Evolutionary conservation across 2,888 invertebrate genomes (phyloP).

Genomic region (Oscheius sp.): DNA sequence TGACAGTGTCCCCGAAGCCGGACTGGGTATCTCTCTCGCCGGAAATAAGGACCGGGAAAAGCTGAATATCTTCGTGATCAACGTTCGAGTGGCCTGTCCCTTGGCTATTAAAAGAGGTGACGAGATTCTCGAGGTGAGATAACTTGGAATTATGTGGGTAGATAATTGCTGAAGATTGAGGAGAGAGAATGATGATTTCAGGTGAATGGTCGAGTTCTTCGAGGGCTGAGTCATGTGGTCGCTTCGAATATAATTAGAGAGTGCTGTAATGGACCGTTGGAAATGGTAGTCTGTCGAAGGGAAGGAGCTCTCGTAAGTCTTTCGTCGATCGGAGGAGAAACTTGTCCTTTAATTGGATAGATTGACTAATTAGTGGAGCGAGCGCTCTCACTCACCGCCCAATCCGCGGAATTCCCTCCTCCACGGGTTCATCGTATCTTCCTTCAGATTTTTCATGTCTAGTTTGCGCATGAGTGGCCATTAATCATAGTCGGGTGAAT

Average conservation of each 20-base stretch:
- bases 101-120: slow-evolving; percentile 86
- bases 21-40: slow-evolving; percentile 88
- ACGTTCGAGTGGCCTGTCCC: slow-evolving; percentile 87
- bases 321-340: neutral
- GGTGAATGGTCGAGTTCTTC: slow-evolving; percentile 92
- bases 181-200: slow-evolving; percentile 71
- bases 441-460: neutral
- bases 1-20: slow-evolving; percentile 79
- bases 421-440: neutral
- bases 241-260: slow-evolving; percentile 91
- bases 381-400: neutral
- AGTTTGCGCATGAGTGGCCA: neutral
- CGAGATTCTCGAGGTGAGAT: slow-evolving; percentile 86
- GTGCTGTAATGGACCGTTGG: slow-evolving; percentile 58
- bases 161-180: no score
- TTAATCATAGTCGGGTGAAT: neutral
- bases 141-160: no score
- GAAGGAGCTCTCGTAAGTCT: slow-evolving; percentile 44
- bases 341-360: slow-evolving; percentile 16
- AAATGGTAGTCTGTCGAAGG: slow-evolving; percentile 50
- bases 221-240: slow-evolving; percentile 93
- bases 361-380: slow-evolving; percentile 15
- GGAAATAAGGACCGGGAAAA: slow-evolving; percentile 77
- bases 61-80: slow-evolving; percentile 89
- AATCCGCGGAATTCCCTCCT: no score